A percentile compares a stretch with the other conserved stretches of the same genome.
Conservation (phyloP, 2,113 vertebrate genomes). For the Petaurus breviceps region DNA sequence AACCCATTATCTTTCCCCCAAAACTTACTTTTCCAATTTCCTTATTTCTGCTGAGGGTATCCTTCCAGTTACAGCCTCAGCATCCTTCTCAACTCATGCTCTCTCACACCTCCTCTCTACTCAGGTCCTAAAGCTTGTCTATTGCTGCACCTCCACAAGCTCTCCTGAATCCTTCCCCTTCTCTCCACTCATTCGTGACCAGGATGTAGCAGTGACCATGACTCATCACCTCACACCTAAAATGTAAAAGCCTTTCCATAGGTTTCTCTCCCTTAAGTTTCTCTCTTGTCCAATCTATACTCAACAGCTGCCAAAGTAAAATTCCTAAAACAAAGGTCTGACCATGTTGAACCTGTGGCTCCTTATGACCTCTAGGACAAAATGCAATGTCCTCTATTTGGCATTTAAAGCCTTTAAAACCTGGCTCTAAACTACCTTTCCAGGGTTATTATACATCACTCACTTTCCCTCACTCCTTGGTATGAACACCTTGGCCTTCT, state of each 20-base stretch:
- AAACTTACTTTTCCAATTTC: background rate
- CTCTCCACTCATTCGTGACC: background rate
- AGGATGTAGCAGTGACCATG: background rate
- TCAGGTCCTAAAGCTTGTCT: background rate
- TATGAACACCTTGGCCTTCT: background rate
- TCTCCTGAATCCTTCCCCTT: background rate
- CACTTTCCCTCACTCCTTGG: background rate
- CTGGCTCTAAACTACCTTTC: background rate
- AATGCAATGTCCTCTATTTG: background rate
- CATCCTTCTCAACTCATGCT: background rate
- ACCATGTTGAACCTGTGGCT: background rate
- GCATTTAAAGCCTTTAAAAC: background rate
- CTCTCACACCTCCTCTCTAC: background rate
- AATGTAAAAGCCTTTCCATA: background rate
- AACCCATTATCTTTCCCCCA: background rate
- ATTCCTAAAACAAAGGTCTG: background rate
- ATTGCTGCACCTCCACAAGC: background rate
- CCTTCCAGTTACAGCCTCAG: background rate
- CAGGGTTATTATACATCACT: background rate
- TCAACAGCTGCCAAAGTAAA: background rate
- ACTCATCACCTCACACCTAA: background rate
- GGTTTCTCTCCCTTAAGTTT: background rate
- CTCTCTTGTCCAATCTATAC: background rate
- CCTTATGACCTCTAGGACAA: background rate
- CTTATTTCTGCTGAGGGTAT: background rate